Conservation (phyloP, 2,797 vertebrate genomes). For the Hoplostethus mediterraneus region DNA sequence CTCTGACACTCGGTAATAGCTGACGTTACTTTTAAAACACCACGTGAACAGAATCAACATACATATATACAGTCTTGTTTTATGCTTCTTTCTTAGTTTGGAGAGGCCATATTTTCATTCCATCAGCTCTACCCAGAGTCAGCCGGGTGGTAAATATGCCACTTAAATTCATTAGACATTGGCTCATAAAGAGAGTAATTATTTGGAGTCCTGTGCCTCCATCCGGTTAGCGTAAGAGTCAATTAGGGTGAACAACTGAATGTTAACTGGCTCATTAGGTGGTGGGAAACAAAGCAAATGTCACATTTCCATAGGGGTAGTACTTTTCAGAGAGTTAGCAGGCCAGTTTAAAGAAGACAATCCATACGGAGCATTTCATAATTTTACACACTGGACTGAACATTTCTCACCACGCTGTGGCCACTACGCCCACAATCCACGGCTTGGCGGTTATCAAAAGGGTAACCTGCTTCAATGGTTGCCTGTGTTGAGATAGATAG, state of each 20-base stretch:
- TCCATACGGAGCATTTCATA: slow-evolving; percentile 17
- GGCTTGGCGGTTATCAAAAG: not conserved
- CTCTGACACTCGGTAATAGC: not conserved
- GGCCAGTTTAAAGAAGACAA: slow-evolving; percentile 7
- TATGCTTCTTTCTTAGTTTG: not conserved
- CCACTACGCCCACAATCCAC: not conserved
- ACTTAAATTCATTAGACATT: slow-evolving; percentile 82
- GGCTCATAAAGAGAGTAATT: slow-evolving; percentile 81
- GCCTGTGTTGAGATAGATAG: not conserved
- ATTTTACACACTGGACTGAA: slow-evolving; percentile 5
- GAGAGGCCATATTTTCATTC: slow-evolving; percentile 47
- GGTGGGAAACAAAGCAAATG: slow-evolving; percentile 82
- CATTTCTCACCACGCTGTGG: slow-evolving; percentile 1
- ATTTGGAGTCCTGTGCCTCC: slow-evolving; percentile 79
- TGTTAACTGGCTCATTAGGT: slow-evolving; percentile 87
- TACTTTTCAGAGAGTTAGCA: slow-evolving; percentile 32
- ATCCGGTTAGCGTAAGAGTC: slow-evolving; percentile 80
- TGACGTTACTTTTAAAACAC: no score
- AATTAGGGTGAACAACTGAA: slow-evolving; percentile 85
- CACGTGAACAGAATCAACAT: no score
- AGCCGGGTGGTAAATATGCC: slow-evolving; percentile 72
- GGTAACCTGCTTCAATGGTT: not conserved
- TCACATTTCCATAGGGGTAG: slow-evolving; percentile 80
- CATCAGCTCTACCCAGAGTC: slow-evolving; percentile 53
- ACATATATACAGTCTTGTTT: no score